A percentile compares a stretch with the other conserved stretches of the same genome.
Conservation (phyloP, 1,140 invertebrate genomes). For the Neodiprion fabricii region DNA sequence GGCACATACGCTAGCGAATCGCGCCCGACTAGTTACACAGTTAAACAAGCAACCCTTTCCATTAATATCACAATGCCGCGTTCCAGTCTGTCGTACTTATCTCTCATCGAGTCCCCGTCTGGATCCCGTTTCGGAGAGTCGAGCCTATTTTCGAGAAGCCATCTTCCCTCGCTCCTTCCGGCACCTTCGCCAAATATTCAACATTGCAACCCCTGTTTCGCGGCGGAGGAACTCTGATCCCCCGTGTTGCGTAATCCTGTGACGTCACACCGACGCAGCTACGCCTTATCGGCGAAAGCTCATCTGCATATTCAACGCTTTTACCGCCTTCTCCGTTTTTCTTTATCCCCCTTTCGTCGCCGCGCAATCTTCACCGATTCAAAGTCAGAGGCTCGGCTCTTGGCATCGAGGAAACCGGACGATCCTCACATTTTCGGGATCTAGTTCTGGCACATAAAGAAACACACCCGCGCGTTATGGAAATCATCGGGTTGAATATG, state of each 20-base stretch:
- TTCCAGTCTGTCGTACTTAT: constrained; percentile 52
- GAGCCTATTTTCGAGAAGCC: neutral
- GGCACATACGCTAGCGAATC: constrained; percentile 35
- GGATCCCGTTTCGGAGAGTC: constrained; percentile 29
- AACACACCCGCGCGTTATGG: neutral
- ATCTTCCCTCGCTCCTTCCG: too few species aligned
- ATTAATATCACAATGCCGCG: constrained; percentile 54
- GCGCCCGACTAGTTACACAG: constrained; percentile 43
- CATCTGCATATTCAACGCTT: constrained; percentile 42
- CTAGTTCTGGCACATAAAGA: neutral
- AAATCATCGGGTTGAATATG: neutral
- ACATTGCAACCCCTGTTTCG: neutral
- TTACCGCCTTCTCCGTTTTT: neutral
- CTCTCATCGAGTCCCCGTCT: constrained; percentile 32
- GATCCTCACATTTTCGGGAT: neutral
- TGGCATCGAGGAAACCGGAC: too few species aligned
- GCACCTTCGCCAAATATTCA: neutral
- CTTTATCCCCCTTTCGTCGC: neutral
- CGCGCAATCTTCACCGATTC: neutral
- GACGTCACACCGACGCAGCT: neutral
- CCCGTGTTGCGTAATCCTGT: neutral
- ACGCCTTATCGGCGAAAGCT: constrained; percentile 20
- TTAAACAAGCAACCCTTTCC: constrained; percentile 57
- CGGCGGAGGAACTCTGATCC: neutral
- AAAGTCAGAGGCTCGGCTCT: too few species aligned